phyloP scores from a whole-genome alignment of 2,888 invertebrate species.

The Seira ritae region DNA sequence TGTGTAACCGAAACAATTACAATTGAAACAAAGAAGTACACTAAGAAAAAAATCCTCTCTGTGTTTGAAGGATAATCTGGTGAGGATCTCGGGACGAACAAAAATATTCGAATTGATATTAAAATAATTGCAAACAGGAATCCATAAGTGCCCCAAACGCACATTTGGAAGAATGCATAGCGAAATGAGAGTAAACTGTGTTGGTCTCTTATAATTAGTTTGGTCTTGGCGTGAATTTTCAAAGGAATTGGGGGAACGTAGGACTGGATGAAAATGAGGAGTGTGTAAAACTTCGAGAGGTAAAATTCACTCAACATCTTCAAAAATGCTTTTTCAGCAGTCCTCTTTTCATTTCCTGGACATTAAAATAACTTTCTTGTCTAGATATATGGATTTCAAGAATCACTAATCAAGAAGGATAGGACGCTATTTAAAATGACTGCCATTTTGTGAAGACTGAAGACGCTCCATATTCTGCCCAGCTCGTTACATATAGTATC shows the following conservation, averaged over 20 bases:
- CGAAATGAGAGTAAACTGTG: slow-evolving; percentile 17
- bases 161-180: slow-evolving; percentile 14
- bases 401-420: no score
- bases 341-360: not conserved
- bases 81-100: not conserved
- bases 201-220: not conserved
- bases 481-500: no score
- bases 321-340: not conserved
- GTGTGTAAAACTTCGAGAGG: slow-evolving; percentile 15
- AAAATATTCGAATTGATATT: not conserved
- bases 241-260: slow-evolving; percentile 26
- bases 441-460: no score
- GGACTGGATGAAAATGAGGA: slow-evolving; percentile 9
- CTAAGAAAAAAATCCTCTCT: slow-evolving; percentile 15
- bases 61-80: not conserved
- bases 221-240: slow-evolving; percentile 12
- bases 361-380: no score
- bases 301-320: slow-evolving; percentile 25
- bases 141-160: slow-evolving; percentile 13
- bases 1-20: slow-evolving; percentile 25
- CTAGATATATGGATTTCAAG: no score
- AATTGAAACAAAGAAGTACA: slow-evolving; percentile 19
- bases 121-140: not conserved
- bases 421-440: no score
- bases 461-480: no score